Conservation (phyloP, 2,797 vertebrate genomes). For the Crypturellus tataupa region DNA sequence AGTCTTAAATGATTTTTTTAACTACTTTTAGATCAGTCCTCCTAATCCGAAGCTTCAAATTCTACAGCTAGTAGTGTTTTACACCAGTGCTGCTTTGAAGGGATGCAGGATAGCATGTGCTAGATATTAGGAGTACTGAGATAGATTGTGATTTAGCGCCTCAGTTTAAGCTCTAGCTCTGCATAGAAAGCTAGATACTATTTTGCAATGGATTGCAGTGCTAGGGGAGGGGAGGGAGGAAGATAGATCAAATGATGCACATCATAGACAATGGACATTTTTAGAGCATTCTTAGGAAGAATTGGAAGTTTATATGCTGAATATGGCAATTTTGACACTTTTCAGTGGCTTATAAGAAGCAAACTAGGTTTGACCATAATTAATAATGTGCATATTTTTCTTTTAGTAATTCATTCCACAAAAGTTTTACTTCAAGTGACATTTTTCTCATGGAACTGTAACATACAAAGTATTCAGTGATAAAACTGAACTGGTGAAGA, state of each 20-base stretch:
- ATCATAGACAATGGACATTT: not conserved
- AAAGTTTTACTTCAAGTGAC: not conserved
- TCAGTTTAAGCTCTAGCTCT: not conserved
- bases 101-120: no score
- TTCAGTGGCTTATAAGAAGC: not conserved
- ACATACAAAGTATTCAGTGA: not conserved
- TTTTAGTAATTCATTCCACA: not conserved
- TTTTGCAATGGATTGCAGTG: not conserved
- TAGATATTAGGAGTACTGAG: not conserved
- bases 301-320: not conserved
- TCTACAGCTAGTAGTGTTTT: not conserved
- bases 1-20: not conserved
- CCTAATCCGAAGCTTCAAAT: not conserved
- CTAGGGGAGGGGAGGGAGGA: not conserved
- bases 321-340: not conserved
- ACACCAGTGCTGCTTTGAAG: not conserved
- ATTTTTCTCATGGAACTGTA: not conserved
- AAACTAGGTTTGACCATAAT: not conserved
- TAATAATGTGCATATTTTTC: not conserved
- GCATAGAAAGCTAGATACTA: not conserved
- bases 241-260: not conserved
- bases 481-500: not conserved
- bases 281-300: not conserved
- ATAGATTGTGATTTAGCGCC: not conserved
- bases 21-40: not conserved